Evolutionary conservation across 2,113 vertebrate genomes (phyloP), one percentile per base, ranked within the genome.

Genomic region (Aleadryas rufinucha): DNA sequence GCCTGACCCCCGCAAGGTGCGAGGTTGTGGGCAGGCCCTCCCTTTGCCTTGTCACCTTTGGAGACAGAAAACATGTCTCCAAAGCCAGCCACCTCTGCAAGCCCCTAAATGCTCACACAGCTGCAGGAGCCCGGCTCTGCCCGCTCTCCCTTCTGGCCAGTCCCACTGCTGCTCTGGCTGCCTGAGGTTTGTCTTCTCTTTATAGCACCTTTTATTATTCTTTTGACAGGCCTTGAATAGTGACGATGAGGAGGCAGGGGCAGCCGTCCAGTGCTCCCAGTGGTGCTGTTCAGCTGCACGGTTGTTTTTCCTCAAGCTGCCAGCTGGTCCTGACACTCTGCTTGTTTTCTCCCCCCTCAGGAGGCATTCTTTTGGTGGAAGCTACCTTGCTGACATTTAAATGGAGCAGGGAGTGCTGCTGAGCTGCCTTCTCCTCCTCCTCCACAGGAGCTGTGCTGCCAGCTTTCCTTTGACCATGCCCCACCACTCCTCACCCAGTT

Each of bases 281-380:
- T 94, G 83, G 92, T 90, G 83, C 85, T 95, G 79, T 94, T 95
- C 91, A 95, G 89, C 83, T 92, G 77, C 59, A 71, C 0, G 1
- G 76, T 78, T 96, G 90, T 95, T 96, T 96, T 77, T 97, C 69
- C 80, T 96, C 92, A 96, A 92, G 90, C 92, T 97, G 88, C 95
- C 96, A 97, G 93, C 93, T 95, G 88, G 92, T 92, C 52, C 92
- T 89, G 86, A 95, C 93, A 96, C 52, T 91, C 85, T 78, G 76
- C 92, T 94, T 93, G 83, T 93, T 95, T 95, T 88, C 68, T 89
- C 19, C 56, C 71, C 28, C 37, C 86, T 90, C 71, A 94, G 90
- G 92, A 96, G 72, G n/a, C 92, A 60, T 94, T 96, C 76, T 95
- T 95, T 77, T 78, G 64, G 88, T 94, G 76, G 83, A 96, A 89